phyloP scores from a whole-genome alignment of 2,797 vertebrate species.

The Sebastes steindachneri region DNA sequence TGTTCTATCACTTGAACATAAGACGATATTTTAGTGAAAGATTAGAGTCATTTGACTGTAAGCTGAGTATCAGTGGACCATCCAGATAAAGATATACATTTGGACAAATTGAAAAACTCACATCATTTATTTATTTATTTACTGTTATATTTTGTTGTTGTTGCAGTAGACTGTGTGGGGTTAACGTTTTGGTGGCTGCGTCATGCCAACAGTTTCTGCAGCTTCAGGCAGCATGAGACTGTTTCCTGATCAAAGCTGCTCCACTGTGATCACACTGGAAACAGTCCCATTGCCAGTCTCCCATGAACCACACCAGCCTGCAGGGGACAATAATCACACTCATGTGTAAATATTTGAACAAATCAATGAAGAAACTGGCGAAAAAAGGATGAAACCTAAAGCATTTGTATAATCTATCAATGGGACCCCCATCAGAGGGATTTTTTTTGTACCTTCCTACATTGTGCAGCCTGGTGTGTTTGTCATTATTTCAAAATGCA shows the following conservation, averaged over 20 bases:
- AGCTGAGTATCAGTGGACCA: not conserved
- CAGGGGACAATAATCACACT: constrained; percentile 41
- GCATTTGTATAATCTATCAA: not conserved
- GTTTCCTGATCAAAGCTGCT: constrained; percentile 55
- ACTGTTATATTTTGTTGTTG: not conserved
- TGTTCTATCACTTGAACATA: not conserved
- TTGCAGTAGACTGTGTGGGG: not conserved
- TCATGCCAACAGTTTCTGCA: constrained; percentile 32
- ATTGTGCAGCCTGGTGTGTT: not conserved
- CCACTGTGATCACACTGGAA: constrained; percentile 38
- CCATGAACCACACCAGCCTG: constrained; percentile 44
- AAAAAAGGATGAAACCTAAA: constrained; percentile 6
- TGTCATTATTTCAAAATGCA: not conserved
- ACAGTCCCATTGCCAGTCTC: constrained; percentile 54
- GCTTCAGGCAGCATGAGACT: constrained; percentile 43
- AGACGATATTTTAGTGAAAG: not conserved
- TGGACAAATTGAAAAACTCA: not conserved
- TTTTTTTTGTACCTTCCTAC: not conserved
- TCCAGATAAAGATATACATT: not conserved
- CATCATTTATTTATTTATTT: not conserved
- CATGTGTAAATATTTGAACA: constrained; percentile 50
- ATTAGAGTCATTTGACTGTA: not conserved
- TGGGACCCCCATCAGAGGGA: not conserved
- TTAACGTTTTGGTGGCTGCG: not conserved
- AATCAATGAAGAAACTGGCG: constrained; percentile 20